phyloP scores from a whole-genome alignment of 2,797 vertebrate genomes.

The Paramormyrops hopkinsi region DNA sequence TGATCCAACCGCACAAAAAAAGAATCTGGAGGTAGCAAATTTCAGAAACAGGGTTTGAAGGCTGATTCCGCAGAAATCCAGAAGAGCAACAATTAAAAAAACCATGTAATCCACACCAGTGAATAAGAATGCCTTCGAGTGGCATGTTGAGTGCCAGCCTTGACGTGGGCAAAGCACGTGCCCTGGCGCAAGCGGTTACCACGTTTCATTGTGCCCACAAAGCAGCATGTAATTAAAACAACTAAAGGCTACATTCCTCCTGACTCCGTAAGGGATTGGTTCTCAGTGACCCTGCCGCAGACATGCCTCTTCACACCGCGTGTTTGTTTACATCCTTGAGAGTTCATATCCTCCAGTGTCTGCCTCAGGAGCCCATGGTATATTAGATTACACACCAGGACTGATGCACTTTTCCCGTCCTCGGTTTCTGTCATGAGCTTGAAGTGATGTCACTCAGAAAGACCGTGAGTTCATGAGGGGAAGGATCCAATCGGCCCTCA shows the following conservation, averaged over 20 bases:
- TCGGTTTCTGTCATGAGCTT: background rate
- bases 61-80: background rate
- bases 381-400: background rate
- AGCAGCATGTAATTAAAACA: conserved; percentile 7
- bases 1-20: background rate
- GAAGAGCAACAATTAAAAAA: background rate
- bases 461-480: conserved; percentile 24
- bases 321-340: background rate
- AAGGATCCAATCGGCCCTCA: conserved; percentile 31
- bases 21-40: background rate
- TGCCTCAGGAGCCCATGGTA: background rate
- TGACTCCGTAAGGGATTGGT: background rate
- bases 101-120: background rate
- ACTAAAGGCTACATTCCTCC: background rate
- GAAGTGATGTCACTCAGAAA: conserved; percentile 14
- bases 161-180: background rate
- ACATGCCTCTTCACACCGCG: background rate
- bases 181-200: background rate
- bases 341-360: background rate
- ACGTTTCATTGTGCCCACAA: background rate
- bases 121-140: background rate
- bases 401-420: background rate
- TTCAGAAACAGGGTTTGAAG: background rate
- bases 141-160: background rate
- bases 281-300: background rate